Evolutionary conservation across 2,113 vertebrate genomes (phyloP).

Genomic region (Motacilla alba): DNA sequence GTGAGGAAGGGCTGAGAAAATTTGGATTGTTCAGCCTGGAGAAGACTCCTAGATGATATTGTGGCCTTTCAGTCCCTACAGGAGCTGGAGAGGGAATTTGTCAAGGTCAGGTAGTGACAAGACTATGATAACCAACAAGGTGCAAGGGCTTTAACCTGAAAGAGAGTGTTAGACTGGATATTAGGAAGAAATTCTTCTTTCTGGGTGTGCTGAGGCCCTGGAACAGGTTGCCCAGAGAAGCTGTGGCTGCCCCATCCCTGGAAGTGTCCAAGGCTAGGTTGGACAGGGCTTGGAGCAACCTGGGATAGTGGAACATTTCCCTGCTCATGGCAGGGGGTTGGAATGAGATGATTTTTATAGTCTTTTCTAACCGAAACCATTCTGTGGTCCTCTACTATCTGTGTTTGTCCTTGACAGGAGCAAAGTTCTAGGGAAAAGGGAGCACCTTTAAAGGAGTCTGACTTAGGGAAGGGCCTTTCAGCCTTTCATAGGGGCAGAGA

Average conservation of each 20-base stretch:
- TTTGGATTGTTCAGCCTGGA: background rate
- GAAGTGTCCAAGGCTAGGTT: background rate
- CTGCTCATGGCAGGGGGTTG: background rate
- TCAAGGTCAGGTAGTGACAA: background rate
- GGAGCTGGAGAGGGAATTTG: background rate
- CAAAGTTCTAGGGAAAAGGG: background rate
- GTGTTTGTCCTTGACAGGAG: fast-evolving
- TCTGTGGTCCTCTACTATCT: background rate
- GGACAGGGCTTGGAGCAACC: fast-evolving
- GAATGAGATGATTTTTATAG: background rate
- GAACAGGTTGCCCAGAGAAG: background rate
- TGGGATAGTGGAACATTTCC: background rate
- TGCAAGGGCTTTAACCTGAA: background rate
- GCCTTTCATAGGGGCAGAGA: background rate
- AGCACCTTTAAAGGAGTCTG: background rate
- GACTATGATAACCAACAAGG: background rate
- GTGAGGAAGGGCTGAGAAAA: background rate
- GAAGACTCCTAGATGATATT: background rate
- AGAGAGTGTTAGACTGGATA: background rate
- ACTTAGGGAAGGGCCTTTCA: background rate
- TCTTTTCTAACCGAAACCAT: background rate
- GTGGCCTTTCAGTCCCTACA: background rate
- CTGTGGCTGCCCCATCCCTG: background rate
- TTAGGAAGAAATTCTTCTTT: background rate
- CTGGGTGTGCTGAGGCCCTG: fast-evolving